A percentile compares a stretch with the other conserved stretches of the same genome.
These are phyloP conservation scores for Drosophila nigritarsus DNA, from an alignment of 2,888 invertebrate species.

Conservation along the genomic window DNA sequence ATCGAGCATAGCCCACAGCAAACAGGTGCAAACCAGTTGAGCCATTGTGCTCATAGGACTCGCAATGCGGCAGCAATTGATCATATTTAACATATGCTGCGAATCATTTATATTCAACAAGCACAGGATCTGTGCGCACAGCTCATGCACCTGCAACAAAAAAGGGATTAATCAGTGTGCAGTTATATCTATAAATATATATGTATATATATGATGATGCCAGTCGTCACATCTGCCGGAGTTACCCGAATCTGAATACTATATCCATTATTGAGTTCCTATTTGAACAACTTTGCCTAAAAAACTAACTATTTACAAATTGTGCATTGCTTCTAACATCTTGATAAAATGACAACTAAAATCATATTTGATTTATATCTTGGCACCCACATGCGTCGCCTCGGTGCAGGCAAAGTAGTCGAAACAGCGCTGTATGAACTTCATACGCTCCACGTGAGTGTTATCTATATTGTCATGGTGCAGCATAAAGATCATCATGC, in stretches of 20 bases:
- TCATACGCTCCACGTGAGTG: conserved; percentile 48
- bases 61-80: conserved; percentile 59
- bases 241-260: not conserved
- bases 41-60: conserved; percentile 55
- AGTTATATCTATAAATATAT: too few relatives aligned
- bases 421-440: conserved; percentile 58
- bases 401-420: conserved; percentile 65
- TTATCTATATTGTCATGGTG: conserved; percentile 35
- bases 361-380: not conserved
- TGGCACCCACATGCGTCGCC: conserved; percentile 48
- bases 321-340: not conserved
- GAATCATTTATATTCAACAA: conserved; percentile 46
- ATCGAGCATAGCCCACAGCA: conserved; percentile 59
- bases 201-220: not conserved
- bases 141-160: conserved; percentile 44
- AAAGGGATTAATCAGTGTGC: not conserved
- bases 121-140: conserved; percentile 44
- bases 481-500: conserved; percentile 62
- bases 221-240: not conserved
- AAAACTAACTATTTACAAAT: not conserved
- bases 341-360: not conserved
- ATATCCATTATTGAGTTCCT: not conserved
- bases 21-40: conserved; percentile 53
- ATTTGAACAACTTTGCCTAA: not conserved
- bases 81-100: conserved; percentile 50